A percentile compares a stretch with the other conserved stretches of the same genome.
Evolutionary conservation across 2,797 vertebrate genomes (phyloP).

Genomic region (Manis crassicaudata): DNA sequence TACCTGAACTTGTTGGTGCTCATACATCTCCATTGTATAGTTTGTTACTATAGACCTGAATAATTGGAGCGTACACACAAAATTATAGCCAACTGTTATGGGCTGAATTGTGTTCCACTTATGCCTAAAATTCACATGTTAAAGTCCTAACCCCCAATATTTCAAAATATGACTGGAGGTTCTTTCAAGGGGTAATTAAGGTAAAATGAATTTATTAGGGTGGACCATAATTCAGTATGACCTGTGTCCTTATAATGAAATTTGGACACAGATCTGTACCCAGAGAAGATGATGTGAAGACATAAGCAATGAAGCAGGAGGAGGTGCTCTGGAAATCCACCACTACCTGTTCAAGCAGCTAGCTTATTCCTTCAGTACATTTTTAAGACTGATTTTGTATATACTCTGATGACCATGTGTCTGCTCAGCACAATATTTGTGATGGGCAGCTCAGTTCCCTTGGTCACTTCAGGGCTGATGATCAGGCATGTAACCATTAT

Average conservation of each 20-base stretch:
- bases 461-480: background rate
- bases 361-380: background rate
- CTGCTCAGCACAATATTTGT: background rate
- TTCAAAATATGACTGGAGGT: background rate
- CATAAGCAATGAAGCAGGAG: background rate
- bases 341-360: background rate
- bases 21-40: background rate
- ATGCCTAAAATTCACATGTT: background rate
- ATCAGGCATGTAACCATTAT: background rate
- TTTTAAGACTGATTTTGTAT: background rate
- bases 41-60: background rate
- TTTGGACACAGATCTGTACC: background rate
- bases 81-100: background rate
- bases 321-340: background rate
- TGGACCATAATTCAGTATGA: background rate
- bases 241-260: background rate
- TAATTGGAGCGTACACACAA: background rate
- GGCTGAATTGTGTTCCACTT: background rate
- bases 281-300: background rate
- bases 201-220: background rate
- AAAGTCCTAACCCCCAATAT: background rate
- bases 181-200: background rate
- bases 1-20: background rate
- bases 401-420: background rate
- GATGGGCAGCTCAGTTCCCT: background rate